Conservation (phyloP, 2,113 vertebrate genomes). For the Semnornis frantzii region DNA sequence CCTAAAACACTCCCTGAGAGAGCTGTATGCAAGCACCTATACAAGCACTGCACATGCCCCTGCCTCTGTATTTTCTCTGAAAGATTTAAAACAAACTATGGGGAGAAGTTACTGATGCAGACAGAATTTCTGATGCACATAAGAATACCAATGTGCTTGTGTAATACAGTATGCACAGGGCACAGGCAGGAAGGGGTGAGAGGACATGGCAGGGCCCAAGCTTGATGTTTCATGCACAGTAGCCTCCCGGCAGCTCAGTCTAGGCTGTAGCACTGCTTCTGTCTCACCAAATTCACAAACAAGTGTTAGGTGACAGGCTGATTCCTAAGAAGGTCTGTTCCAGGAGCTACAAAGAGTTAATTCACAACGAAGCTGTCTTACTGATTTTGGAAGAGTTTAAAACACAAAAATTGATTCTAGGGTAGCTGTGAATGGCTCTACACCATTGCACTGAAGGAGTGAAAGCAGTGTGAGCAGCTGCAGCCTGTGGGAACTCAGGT, state of each 20-base stretch:
- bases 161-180: not conserved
- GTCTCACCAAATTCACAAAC: rapidly evolving
- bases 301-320: not conserved
- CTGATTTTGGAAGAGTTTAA: not conserved
- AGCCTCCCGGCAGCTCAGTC: not conserved
- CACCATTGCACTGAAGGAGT: not conserved
- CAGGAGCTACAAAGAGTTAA: not conserved
- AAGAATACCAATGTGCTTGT: not conserved
- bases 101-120: not conserved
- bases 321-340: not conserved
- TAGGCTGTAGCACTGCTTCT: not conserved
- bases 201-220: not conserved
- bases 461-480: not conserved
- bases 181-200: not conserved
- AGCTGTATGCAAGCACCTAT: too few relatives aligned
- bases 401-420: not conserved
- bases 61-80: not conserved
- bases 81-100: not conserved
- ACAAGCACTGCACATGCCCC: not conserved
- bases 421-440: not conserved
- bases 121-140: not conserved
- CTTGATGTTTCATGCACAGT: not conserved
- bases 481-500: not conserved
- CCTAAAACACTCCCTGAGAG: not conserved
- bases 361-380: not conserved